Evolutionary conservation across 2,888 invertebrate genomes (phyloP).

Genomic region (Eupithecia vulgata): DNA sequence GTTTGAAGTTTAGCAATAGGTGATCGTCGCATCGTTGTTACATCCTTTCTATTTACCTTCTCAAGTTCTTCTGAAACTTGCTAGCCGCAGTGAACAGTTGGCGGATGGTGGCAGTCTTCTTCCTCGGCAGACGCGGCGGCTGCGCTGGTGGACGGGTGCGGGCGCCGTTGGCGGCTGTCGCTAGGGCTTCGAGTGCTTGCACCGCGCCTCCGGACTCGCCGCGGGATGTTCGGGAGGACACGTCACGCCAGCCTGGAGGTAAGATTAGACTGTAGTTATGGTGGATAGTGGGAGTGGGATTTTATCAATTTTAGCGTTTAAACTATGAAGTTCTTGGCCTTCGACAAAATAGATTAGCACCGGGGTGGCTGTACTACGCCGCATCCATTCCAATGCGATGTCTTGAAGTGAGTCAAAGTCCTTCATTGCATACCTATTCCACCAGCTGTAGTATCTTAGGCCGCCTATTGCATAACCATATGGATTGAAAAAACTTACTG

Average conservation of each 20-base stretch:
- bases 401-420: no score
- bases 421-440: no score
- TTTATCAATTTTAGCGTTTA: no score
- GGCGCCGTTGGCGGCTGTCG: slow-evolving; percentile 84
- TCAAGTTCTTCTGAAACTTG: slow-evolving; percentile 96
- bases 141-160: slow-evolving; percentile 78
- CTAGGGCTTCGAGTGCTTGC: slow-evolving; percentile 86
- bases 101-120: slow-evolving; percentile 95
- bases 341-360: no score
- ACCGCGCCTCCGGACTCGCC: slow-evolving; percentile 87
- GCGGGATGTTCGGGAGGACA: slow-evolving; percentile 87
- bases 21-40: no score
- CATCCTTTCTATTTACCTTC: slow-evolving; percentile 22
- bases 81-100: slow-evolving; percentile 97
- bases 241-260: slow-evolving; percentile 91
- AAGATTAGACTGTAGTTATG: neutral
- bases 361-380: no score
- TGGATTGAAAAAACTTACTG: slow-evolving; percentile 83
- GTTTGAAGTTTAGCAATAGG: no score
- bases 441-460: no score
- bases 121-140: slow-evolving; percentile 88
- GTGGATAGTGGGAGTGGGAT: no score
- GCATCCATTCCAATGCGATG: no score
- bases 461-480: no score
- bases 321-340: no score